Conservation (phyloP, 2,797 vertebrate species). For the Channallabes apus region DNA sequence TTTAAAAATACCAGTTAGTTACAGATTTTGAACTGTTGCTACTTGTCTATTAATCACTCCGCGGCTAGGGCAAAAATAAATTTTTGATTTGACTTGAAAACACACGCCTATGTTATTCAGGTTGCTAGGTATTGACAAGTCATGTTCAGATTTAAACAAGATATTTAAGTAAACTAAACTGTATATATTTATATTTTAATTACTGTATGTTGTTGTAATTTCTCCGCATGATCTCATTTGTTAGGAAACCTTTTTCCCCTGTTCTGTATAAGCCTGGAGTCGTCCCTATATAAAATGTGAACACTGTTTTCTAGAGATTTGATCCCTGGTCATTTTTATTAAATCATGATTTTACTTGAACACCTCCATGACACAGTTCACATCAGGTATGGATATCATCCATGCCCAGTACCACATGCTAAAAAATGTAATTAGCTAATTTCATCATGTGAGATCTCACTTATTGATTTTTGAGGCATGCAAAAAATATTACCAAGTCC, state of each 20-base stretch:
- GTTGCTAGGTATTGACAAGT: background rate
- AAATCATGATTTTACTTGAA: background rate
- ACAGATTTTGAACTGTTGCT: background rate
- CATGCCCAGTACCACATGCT: background rate
- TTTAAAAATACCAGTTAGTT: background rate
- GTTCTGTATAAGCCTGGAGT: background rate
- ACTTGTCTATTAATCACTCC: background rate
- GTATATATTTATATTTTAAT: no score
- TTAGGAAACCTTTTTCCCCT: background rate
- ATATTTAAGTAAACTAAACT: background rate
- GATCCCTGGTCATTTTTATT: background rate
- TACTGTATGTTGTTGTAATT: no score
- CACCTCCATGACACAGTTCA: background rate
- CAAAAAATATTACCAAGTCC: background rate
- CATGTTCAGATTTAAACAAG: background rate
- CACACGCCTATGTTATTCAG: background rate
- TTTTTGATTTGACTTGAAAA: background rate
- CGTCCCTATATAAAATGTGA: background rate
- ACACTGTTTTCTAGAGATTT: background rate
- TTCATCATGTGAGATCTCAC: background rate
- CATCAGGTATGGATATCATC: background rate
- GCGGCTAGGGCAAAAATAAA: background rate
- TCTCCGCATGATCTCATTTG: background rate
- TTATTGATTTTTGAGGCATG: background rate
- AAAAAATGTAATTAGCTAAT: background rate